Evolutionary conservation across 2,888 invertebrate species (phyloP).

Genomic region (Salpingus planirostris): DNA sequence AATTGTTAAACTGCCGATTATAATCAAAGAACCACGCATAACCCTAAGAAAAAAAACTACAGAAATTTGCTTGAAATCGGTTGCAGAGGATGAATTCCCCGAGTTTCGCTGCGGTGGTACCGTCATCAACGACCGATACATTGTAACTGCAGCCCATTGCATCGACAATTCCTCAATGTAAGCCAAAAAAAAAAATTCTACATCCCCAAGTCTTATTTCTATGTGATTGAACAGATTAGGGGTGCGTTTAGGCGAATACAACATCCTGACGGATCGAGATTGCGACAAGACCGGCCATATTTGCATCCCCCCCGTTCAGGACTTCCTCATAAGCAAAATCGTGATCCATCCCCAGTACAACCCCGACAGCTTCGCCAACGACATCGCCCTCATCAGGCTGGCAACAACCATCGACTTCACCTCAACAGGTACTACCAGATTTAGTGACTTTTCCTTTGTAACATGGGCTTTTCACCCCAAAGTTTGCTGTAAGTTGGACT

Average conservation of each 20-base stretch:
- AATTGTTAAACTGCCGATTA: too few species aligned
- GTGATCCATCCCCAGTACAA: not conserved
- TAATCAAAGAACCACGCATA: too few species aligned
- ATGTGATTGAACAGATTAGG: too few species aligned
- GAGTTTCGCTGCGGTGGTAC: constrained; percentile 43
- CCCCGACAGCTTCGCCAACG: not conserved
- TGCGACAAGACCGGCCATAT: not conserved
- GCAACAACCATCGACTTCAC: too few species aligned
- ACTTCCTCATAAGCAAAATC: not conserved
- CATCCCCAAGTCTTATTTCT: constrained; percentile 9
- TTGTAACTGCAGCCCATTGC: constrained; percentile 54
- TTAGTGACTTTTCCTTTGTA: too few species aligned
- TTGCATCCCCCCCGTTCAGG: not conserved
- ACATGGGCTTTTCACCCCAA: too few species aligned
- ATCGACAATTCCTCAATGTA: constrained; percentile 33
- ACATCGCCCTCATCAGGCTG: not conserved
- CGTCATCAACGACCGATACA: constrained; percentile 46
- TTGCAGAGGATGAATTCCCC: too few species aligned
- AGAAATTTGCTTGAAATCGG: too few species aligned
- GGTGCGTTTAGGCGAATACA: constrained; percentile 57
- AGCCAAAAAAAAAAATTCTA: constrained; percentile 8
- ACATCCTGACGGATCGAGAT: constrained; percentile 23
- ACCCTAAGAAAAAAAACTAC: too few species aligned
- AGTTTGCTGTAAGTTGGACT: too few species aligned
- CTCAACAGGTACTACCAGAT: too few species aligned